These are phyloP conservation scores for Magallana angulata DNA, from an alignment of 1,140 invertebrate species.

Conservation along the genomic window DNA sequence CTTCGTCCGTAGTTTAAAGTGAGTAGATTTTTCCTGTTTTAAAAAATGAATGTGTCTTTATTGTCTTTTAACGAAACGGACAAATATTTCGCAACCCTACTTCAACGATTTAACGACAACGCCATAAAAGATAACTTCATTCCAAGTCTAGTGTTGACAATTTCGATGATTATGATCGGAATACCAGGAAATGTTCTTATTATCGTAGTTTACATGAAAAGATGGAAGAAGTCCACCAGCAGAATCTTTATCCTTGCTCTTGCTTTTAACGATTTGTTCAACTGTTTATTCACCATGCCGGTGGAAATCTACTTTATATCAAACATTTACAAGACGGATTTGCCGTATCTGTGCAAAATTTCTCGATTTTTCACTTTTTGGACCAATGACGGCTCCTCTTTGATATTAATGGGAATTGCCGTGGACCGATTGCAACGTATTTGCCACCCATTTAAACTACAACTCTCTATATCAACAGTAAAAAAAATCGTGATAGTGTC, in stretches of 20 bases:
- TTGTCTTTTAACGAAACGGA: not conserved
- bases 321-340: slow-evolving; percentile 38
- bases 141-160: slow-evolving; percentile 46
- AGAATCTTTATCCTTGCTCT: slow-evolving; percentile 57
- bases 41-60: not conserved
- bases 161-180: slow-evolving; percentile 47
- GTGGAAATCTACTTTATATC: slow-evolving; percentile 36
- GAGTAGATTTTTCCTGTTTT: not conserved
- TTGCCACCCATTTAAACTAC: slow-evolving; percentile 26
- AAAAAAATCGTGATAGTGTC: slow-evolving; percentile 33
- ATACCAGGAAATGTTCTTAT: slow-evolving; percentile 50
- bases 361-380: slow-evolving; percentile 48
- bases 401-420: slow-evolving; percentile 48
- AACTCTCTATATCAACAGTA: slow-evolving; percentile 33
- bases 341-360: slow-evolving; percentile 43
- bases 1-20: too few species aligned
- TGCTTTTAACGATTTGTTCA: slow-evolving; percentile 41
- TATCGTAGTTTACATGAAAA: slow-evolving; percentile 50
- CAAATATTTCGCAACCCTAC: not conserved
- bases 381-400: slow-evolving; percentile 46
- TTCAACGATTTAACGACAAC: not conserved
- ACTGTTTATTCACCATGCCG: slow-evolving; percentile 46
- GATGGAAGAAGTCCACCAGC: slow-evolving; percentile 51
- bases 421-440: slow-evolving; percentile 41
- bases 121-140: not conserved